phyloP scores from a whole-genome alignment of 2,113 vertebrate species.

The Myxocyprinus asiaticus region DNA sequence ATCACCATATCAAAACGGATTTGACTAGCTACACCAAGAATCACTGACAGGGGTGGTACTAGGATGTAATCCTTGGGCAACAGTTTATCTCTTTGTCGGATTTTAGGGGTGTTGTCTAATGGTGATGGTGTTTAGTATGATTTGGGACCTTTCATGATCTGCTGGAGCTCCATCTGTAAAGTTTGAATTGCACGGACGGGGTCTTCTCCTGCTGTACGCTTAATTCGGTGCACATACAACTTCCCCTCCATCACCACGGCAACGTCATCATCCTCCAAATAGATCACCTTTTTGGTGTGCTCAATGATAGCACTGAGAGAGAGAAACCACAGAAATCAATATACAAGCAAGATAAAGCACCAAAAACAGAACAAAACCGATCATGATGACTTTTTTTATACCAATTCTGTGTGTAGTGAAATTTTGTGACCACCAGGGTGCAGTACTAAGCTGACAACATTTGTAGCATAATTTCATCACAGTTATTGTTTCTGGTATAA shows the following conservation, averaged over 20 bases:
- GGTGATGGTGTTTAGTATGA: background rate
- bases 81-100: too few species aligned
- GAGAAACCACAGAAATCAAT: background rate
- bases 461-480: too few species aligned
- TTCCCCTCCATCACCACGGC: conserved; percentile 85
- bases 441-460: background rate
- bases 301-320: conserved; percentile 88
- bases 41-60: too few species aligned
- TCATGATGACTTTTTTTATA: too few species aligned
- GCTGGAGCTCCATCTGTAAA: conserved; percentile 93
- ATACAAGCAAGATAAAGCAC: too few species aligned
- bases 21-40: too few species aligned
- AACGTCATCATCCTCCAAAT: conserved; percentile 91
- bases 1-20: too few species aligned
- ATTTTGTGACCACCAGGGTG: conserved; percentile 26
- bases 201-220: conserved; percentile 83
- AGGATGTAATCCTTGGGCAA: too few species aligned
- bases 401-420: conserved; percentile 1
- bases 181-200: conserved; percentile 90
- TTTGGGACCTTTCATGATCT: conserved; percentile 92
- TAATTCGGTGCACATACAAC: conserved; percentile 89
- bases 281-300: conserved; percentile 94
- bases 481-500: background rate
- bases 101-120: too few species aligned
- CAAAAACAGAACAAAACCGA: too few species aligned